Evolutionary conservation across 2,888 invertebrate species (phyloP).

Genomic region (Andrena fulva): DNA sequence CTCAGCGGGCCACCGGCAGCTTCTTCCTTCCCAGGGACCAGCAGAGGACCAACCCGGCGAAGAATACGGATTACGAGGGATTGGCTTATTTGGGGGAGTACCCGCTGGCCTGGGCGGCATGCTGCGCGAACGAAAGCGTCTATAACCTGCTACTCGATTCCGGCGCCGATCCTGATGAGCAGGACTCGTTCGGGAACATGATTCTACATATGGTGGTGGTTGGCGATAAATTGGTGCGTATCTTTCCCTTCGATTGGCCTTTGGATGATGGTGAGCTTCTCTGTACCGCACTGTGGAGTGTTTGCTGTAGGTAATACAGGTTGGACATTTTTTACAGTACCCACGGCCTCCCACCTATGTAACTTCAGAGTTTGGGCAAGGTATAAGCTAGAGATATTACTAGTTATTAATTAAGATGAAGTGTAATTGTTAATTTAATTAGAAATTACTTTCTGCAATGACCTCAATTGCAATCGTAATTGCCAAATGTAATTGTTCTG

Average conservation of each 20-base stretch:
- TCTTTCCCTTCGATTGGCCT: not conserved
- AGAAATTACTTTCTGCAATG: too few relatives aligned
- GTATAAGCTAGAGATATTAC: too few relatives aligned
- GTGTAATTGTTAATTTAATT: too few relatives aligned
- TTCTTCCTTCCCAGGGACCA: conserved; percentile 98
- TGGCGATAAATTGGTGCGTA: conserved; percentile 95
- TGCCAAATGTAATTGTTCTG: too few relatives aligned
- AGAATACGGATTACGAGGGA: conserved; percentile 97
- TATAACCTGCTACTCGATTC: conserved; percentile 97
- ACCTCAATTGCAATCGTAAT: too few relatives aligned
- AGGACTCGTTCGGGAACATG: conserved; percentile 99
- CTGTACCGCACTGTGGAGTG: too few relatives aligned
- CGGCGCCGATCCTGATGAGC: conserved; percentile 97
- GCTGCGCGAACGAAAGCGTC: conserved; percentile 98
- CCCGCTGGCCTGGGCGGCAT: conserved; percentile 98
- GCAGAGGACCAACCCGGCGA: conserved; percentile 91
- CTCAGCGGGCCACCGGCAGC: conserved; percentile 97
- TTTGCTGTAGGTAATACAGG: too few relatives aligned
- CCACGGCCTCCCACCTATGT: too few relatives aligned
- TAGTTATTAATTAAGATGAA: too few relatives aligned
- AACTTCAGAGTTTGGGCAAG: too few relatives aligned
- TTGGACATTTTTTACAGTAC: too few relatives aligned
- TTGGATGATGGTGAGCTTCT: too few relatives aligned
- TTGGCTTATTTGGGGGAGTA: conserved; percentile 99
- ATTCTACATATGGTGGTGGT: conserved; percentile 99